Conservation (phyloP, 2,797 vertebrate species). For the Gadopsis marmoratus region DNA sequence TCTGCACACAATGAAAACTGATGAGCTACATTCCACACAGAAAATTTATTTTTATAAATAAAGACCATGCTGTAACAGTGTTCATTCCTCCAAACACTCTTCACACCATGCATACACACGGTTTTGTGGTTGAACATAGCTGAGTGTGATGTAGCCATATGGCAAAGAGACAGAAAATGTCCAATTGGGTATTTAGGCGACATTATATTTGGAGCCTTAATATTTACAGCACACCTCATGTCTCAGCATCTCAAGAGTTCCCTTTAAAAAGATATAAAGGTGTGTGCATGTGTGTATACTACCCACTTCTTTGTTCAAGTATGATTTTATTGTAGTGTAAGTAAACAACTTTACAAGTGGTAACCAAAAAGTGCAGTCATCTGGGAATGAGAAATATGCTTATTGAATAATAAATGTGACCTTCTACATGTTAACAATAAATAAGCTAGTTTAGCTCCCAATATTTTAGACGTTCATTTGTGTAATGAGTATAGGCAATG, state of each 20-base stretch:
- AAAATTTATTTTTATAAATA: neutral
- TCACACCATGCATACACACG: neutral
- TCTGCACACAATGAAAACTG: neutral
- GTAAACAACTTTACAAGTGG: neutral
- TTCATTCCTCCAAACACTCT: slow-evolving; percentile 17
- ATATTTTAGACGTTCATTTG: slow-evolving; percentile 5
- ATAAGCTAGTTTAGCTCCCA: slow-evolving; percentile 1
- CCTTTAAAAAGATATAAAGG: neutral
- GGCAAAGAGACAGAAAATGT: slow-evolving; percentile 1
- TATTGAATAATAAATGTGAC: neutral
- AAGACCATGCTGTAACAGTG: slow-evolving; percentile 8
- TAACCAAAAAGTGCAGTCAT: slow-evolving; percentile 12
- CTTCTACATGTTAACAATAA: slow-evolving; percentile 6
- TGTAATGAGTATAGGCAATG: neutral
- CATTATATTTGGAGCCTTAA: slow-evolving; percentile 28
- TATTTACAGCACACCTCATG: neutral
- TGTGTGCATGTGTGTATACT: neutral
- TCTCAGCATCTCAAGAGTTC: slow-evolving; percentile 9
- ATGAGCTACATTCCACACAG: slow-evolving; percentile 42
- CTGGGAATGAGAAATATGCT: neutral
- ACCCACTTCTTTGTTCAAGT: neutral
- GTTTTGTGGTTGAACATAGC: slow-evolving; percentile 1
- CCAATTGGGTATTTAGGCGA: neutral
- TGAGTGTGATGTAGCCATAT: slow-evolving; percentile 7
- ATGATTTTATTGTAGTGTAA: slow-evolving; percentile 22